Evolutionary conservation across 1,140 invertebrate species (phyloP), one percentile per base, ranked within the genome.

Genomic region (Sitodiplosis mosellana): DNA sequence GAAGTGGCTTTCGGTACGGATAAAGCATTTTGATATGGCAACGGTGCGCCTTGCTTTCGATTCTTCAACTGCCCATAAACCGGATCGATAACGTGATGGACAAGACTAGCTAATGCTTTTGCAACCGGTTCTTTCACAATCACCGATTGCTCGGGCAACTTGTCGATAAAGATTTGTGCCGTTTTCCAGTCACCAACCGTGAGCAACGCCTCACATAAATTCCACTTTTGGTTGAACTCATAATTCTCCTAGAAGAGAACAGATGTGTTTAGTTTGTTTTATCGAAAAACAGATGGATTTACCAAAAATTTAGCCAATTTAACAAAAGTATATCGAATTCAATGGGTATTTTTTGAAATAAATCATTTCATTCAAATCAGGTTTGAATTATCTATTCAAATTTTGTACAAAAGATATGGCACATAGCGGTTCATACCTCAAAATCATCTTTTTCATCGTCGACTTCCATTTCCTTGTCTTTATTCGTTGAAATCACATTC

Each of bases 191-290:
- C 87, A 17, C 87, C 92, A 51, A 96, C 76, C 54, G 79, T 75
- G 4, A 97, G 61, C 4, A 97, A 63, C 1, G 89, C 89, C 63
- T 93, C 85, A 59, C 86, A 84, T 5, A 99, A 67, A 36, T 87
- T 83, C 55, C 97, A 77, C 64, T 98, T 97, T 66, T 98, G 93
- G 70, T 99, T 97, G 48, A 66, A 72, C 59, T 72, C 68, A 59
- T 81, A 81, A 57, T 83, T 80, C 14, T 60, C 59, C 54, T 51
- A 2, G 10, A 33, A 38, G 44, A 21, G 18, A 21, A 6, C 33
- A 33, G 47, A 36, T 36, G 34, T 10, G 34, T 36, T 36, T 36
- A 8, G 34, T 10, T 36, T 36, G 8, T 36, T 36, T 36, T 36
- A 36, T n/a, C n/a, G n/a, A n/a, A n/a, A n/a, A n/a, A n/a, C n/a